Evolutionary conservation across 2,113 vertebrate species (phyloP), one percentile per base, ranked within the genome.

Genomic region (Bubo blakistoni): DNA sequence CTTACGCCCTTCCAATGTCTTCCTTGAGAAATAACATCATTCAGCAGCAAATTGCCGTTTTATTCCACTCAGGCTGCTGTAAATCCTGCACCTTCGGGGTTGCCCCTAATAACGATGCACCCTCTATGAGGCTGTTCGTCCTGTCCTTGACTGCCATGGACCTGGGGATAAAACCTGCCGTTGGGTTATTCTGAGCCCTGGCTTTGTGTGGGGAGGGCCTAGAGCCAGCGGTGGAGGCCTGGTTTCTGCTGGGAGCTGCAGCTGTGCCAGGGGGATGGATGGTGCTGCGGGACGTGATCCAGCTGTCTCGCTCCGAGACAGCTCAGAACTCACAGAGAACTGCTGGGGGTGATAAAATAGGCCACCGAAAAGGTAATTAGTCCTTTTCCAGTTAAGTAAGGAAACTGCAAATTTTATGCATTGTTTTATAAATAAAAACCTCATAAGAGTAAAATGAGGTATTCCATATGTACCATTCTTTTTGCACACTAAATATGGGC

Each of bases 101-200:
- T 59, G 29, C 11, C 36, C 32, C 40, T 13, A 2, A 1, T 2
- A 21, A 2, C 0, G 6, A 1, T 2, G 3, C 22, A 5, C 5
- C 6, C 15, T 16, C 11, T 1, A 0, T 14, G 51, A 22, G 32
- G 3, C 3, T 65, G 19, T 18, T 46, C 3, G 0, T 22, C 4
- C n/a, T 18, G 13, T 5, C 88, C 87, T 57, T 11, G 24, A 8
- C 9, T 6, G 20, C 13, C 36, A 1, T 19, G 36, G 2, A 16
- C 0, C n/a, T 4, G 7, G 2, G 36, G 36, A 1, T 27, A 17
- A 62, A 36, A 1, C 46, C 30, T 38, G 1, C 10, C 3, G 2
- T 0, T 2, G 49, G 4, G 47, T 17, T 19, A 1, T 0, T 3
- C 1, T 0, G 18, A 38, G 59, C 6, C 55, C 32, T 13, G 57